phyloP scores from a whole-genome alignment of 1,140 invertebrate species.

The Caerostris extrusa region DNA sequence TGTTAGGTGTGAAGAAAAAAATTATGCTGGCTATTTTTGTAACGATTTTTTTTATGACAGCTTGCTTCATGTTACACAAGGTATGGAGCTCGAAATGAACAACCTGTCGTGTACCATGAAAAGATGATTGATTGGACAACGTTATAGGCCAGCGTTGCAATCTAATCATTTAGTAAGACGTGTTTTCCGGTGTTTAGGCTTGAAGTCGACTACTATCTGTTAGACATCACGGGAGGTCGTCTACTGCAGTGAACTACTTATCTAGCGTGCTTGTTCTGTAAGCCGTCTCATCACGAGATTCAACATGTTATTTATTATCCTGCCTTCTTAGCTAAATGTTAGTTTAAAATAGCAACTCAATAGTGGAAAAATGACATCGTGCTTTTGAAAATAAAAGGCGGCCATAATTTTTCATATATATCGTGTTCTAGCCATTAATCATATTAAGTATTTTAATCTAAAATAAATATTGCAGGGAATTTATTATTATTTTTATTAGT shows the following conservation, averaged over 20 bases:
- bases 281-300: neutral
- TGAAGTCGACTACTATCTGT: neutral
- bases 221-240: neutral
- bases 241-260: constrained; percentile 31
- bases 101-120: constrained; percentile 46
- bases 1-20: neutral
- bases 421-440: no score
- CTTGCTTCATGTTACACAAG: constrained; percentile 45
- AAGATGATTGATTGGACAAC: constrained; percentile 69
- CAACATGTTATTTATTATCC: neutral
- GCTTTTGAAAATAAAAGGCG: no score
- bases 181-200: constrained; percentile 61
- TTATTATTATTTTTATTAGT: no score
- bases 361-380: neutral
- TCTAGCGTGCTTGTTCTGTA: constrained; percentile 14
- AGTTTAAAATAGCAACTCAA: neutral
- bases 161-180: constrained; percentile 71
- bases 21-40: constrained; percentile 9
- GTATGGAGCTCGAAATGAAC: constrained; percentile 62
- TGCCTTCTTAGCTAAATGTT: neutral
- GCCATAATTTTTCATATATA: no score
- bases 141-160: constrained; percentile 39
- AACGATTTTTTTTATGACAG: neutral
- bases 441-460: no score
- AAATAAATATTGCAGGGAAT: no score